phyloP scores from a whole-genome alignment of 2,888 invertebrate species.

The Cheilosia scutellata region DNA sequence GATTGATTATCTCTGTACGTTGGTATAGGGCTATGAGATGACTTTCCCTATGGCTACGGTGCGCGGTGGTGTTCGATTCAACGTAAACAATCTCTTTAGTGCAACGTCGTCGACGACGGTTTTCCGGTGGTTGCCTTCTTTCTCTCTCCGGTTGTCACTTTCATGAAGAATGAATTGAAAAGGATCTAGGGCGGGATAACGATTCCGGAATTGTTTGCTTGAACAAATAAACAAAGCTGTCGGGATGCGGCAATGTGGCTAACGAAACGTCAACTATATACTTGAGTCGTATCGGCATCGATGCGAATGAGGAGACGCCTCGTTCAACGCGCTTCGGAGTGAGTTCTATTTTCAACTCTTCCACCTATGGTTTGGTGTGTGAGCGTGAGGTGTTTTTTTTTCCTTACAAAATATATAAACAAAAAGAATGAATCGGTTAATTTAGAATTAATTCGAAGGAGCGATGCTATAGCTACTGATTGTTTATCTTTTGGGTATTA shows the following conservation, averaged over 20 bases:
- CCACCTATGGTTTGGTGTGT: conserved; percentile 20
- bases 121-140: conserved; percentile 52
- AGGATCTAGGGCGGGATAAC: conserved; percentile 46
- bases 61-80: neutral
- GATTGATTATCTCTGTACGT: conserved; percentile 50
- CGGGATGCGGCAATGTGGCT: conserved; percentile 59
- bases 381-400: neutral
- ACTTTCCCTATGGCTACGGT: conserved; percentile 13
- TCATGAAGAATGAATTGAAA: conserved; percentile 34
- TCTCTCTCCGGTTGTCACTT: conserved; percentile 51
- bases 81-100: conserved; percentile 52
- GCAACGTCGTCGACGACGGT: conserved; percentile 20
- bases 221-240: conserved; percentile 65
- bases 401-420: conserved; percentile 37
- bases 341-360: conserved; percentile 59
- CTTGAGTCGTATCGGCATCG: conserved; percentile 28
- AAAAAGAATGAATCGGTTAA: conserved; percentile 68
- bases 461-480: conserved; percentile 58
- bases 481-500: conserved; percentile 72
- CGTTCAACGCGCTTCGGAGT: conserved; percentile 24
- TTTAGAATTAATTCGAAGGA: conserved; percentile 68
- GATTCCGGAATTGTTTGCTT: conserved; percentile 61
- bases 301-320: conserved; percentile 48
- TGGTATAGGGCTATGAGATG: conserved; percentile 21
- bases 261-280: conserved; percentile 66